A percentile compares a stretch with the other conserved stretches of the same genome.
Evolutionary conservation across 2,113 vertebrate species (phyloP).

Genomic region (Lophochroa leadbeateri): DNA sequence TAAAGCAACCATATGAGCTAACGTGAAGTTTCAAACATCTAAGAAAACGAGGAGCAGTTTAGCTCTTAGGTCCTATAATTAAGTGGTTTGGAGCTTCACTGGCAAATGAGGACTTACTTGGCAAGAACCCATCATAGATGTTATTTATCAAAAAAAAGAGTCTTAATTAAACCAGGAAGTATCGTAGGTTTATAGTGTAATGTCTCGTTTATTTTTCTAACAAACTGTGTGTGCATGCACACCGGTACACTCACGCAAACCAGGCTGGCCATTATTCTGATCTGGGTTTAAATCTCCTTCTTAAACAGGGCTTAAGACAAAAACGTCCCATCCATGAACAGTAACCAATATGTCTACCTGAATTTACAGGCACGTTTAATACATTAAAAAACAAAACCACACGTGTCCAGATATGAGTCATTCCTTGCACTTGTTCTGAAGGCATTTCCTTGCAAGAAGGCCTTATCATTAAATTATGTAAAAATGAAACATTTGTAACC

Average conservation of each 20-base stretch:
- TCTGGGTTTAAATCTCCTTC: neutral
- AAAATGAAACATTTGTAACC: neutral
- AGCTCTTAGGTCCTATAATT: neutral
- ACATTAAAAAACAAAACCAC: neutral
- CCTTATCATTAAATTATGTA: neutral
- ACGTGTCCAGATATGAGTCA: neutral
- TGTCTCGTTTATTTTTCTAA: neutral
- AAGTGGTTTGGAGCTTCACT: neutral
- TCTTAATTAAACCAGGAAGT: neutral
- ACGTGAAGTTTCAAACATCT: neutral
- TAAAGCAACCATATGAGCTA: neutral
- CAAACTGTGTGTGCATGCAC: rapidly evolving
- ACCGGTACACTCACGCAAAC: neutral
- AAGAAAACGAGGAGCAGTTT: neutral
- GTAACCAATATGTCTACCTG: neutral
- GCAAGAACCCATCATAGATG: neutral
- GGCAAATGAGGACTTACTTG: neutral
- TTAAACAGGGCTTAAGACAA: neutral
- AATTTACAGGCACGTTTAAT: neutral
- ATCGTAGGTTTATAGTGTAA: rapidly evolving
- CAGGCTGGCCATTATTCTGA: rapidly evolving
- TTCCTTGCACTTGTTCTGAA: neutral
- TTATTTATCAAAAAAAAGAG: neutral
- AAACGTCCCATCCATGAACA: rapidly evolving
- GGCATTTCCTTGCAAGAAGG: neutral